Base-by-base conservation (phyloP, 2,888 invertebrate genomes). In the Tenthredo livida region DNA sequence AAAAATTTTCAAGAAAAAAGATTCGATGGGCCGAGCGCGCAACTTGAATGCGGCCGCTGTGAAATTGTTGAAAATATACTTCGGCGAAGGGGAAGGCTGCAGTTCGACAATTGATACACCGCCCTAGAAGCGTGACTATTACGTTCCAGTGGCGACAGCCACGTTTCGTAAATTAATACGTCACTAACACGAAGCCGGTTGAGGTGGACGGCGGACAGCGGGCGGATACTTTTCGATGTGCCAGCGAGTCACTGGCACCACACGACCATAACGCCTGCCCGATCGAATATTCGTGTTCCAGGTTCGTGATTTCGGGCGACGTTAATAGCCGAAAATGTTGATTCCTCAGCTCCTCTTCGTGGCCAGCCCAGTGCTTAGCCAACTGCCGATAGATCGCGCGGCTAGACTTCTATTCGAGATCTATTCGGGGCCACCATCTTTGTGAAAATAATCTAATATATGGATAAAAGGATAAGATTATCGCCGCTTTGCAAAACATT, bases 101-200 rank as follows among this genome's bases (percentile, higher is more conserved):
- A 37, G 33, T 80, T 67, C 33, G 83, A 70, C 83, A 83, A 70
- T 67, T 47, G 50, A 67, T 83, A 67, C 83, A 50, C 47, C 43
- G 82, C 83, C 83, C 67, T 67, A 83, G 83, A 61, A 83, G 83
- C 83, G 83, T 83, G 83, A 83, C 83, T 83, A 83, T 83, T 70
- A 29, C 67, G 70, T 67, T 83, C 47, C 67, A 83, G 83, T 83
- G 67, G 83, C 67, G 83, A 83, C 67, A 70, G 67, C 61, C 67
- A 61, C 83, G 67, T 50, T 83, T 47, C 67, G 67, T 83, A 67
- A 83, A 67, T 83, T 83, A 83, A 67, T 43, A 83, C 67, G 83
- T 83, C 83, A 83, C 83, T 67, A 67, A 67, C 37, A 67, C 67
- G 47, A 47, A 83, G 83, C 83, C 50, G 47, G 80, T 47, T 33